Evolutionary conservation across 2,113 vertebrate genomes (phyloP).

Genomic region (Gallinago paraguaiae): DNA sequence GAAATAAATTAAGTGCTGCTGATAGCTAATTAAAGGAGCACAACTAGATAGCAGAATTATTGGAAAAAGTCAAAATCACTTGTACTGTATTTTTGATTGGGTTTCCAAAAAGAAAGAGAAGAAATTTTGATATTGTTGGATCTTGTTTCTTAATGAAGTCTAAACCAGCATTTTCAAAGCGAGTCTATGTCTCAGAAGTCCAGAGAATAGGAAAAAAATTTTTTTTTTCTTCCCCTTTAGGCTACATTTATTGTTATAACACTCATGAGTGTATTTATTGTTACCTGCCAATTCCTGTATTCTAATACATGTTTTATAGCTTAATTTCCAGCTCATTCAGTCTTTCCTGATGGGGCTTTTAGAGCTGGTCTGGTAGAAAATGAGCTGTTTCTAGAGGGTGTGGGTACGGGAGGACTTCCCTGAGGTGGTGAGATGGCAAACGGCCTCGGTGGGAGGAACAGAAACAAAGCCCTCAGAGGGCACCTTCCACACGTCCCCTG

Average conservation of each 20-base stretch:
- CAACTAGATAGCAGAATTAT: neutral
- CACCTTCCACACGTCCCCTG: neutral
- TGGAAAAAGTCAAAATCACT: neutral
- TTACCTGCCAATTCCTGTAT: neutral
- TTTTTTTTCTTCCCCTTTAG: neutral
- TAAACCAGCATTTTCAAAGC: neutral
- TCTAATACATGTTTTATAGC: neutral
- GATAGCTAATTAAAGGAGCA: conserved; percentile 43
- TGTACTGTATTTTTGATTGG: neutral
- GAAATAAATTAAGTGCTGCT: conserved; percentile 34
- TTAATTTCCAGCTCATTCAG: neutral
- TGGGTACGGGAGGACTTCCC: neutral
- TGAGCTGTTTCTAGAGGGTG: neutral
- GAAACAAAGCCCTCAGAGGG: neutral
- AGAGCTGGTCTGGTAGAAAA: neutral
- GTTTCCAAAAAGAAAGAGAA: neutral
- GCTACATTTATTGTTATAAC: neutral
- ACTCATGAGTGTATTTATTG: neutral
- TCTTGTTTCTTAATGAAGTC: neutral
- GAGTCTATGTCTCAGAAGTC: neutral
- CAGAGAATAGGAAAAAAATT: neutral
- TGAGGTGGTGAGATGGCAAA: neutral
- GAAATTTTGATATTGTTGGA: neutral
- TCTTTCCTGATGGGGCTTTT: neutral
- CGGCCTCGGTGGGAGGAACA: accelerated